Evolutionary conservation across 1,140 invertebrate species (phyloP).

Genomic region (Bombus sibiricus): DNA sequence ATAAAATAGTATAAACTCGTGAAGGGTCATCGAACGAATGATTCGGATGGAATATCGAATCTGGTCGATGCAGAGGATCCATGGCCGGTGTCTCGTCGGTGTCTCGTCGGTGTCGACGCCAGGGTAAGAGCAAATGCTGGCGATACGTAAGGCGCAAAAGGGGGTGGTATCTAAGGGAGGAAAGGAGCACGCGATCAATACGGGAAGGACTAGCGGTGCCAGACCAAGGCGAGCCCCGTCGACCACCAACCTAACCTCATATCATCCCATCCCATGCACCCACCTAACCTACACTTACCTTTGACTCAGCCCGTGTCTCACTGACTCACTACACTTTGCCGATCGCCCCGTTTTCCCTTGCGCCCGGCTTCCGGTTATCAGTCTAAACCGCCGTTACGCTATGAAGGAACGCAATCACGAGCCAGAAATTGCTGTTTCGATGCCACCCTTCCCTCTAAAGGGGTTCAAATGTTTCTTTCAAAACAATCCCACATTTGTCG

Average conservation of each 20-base stretch:
- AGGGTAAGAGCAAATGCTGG: constrained; percentile 57
- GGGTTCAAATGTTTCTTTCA: background rate
- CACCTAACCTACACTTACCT: constrained; percentile 74
- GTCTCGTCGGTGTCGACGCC: constrained; percentile 43
- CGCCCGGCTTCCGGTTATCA: constrained; percentile 50
- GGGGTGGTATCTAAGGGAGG: constrained; percentile 80
- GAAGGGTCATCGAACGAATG: background rate
- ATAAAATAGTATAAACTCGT: background rate
- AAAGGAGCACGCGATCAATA: constrained; percentile 81
- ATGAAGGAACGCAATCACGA: constrained; percentile 44
- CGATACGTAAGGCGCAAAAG: constrained; percentile 70
- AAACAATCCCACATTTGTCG: background rate
- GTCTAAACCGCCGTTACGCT: constrained; percentile 44
- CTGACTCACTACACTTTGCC: constrained; percentile 61
- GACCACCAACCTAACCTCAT: constrained; percentile 77
- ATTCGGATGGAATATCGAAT: background rate
- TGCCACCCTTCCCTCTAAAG: too few relatives aligned
- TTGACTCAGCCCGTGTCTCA: constrained; percentile 66
- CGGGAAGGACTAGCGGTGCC: constrained; percentile 80
- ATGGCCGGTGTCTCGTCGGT: constrained; percentile 22
- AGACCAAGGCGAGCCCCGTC: constrained; percentile 80
- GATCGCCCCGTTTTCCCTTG: constrained; percentile 50
- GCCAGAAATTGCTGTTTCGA: constrained; percentile 30
- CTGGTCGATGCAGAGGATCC: constrained; percentile 31
- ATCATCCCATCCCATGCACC: constrained; percentile 72